Conservation (phyloP, 1,140 invertebrate genomes). For the Chlorops oryzae region DNA sequence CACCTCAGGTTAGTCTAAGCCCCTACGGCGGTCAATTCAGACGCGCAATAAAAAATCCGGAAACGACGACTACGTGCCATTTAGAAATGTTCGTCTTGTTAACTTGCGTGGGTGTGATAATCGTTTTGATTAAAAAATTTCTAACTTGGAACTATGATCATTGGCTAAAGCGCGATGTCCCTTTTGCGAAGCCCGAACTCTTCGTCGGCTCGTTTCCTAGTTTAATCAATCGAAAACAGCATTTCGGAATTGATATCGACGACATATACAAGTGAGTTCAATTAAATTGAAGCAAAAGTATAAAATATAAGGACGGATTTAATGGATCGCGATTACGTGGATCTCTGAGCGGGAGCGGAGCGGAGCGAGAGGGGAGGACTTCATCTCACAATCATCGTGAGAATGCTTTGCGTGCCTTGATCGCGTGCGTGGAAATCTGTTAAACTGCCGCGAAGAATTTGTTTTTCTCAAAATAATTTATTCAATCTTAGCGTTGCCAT, state of each 20-base stretch:
- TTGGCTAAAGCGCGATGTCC: constrained; percentile 38
- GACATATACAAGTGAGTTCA: constrained; percentile 35
- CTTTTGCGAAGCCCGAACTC: constrained; percentile 25
- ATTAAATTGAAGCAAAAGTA: constrained; percentile 4
- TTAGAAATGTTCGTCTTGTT: neutral
- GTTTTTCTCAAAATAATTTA: too few relatives aligned
- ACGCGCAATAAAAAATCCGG: neutral
- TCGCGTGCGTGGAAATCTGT: too few relatives aligned
- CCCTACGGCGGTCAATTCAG: neutral
- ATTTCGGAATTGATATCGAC: constrained; percentile 36
- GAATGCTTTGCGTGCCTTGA: too few relatives aligned
- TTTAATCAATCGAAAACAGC: constrained; percentile 27
- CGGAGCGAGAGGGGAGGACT: too few relatives aligned
- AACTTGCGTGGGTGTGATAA: neutral
- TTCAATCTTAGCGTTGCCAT: too few relatives aligned
- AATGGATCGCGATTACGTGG: neutral
- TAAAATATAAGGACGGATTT: neutral
- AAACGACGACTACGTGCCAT: too few relatives aligned
- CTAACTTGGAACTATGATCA: constrained; percentile 45
- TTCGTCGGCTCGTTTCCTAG: constrained; percentile 50
- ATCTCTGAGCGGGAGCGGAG: too few relatives aligned
- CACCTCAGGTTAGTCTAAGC: too few relatives aligned
- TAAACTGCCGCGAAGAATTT: too few relatives aligned
- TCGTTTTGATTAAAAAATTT: constrained; percentile 33
- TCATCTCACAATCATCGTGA: too few relatives aligned